Evolutionary conservation across 2,888 invertebrate species (phyloP).

Genomic region (Dasysyrphus albostriatus): DNA sequence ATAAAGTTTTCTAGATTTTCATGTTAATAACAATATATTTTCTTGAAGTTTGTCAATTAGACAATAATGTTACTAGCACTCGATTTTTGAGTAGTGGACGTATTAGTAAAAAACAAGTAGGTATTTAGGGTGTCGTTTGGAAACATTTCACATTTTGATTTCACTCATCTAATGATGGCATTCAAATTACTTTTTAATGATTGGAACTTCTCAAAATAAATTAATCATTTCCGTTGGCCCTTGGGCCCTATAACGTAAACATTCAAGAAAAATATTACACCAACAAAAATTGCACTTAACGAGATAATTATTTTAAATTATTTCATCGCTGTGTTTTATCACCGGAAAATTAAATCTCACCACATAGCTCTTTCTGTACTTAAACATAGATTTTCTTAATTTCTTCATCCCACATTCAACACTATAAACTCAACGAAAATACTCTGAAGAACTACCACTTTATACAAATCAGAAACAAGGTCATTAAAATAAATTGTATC

Average conservation of each 20-base stretch:
- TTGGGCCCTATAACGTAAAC: neutral
- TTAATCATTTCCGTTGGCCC: constrained; percentile 4
- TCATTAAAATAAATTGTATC: neutral
- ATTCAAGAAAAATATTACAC: neutral
- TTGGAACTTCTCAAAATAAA: neutral
- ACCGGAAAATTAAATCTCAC: constrained; percentile 8
- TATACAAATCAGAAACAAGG: neutral
- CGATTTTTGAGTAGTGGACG: too few relatives aligned
- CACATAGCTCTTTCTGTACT: neutral
- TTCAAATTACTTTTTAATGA: neutral
- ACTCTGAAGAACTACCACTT: constrained; percentile 2
- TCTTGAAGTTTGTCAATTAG: too few relatives aligned
- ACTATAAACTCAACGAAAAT: neutral
- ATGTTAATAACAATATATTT: too few relatives aligned
- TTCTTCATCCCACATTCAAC: constrained; percentile 1
- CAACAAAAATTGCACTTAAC: neutral
- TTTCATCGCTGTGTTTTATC: neutral
- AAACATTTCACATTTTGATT: too few relatives aligned
- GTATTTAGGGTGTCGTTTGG: too few relatives aligned
- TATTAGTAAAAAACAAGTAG: too few relatives aligned
- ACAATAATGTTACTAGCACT: too few relatives aligned
- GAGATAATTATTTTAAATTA: constrained; percentile 1
- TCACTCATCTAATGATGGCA: too few relatives aligned
- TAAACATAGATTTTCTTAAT: neutral
- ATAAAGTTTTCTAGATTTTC: too few relatives aligned